phyloP scores from a whole-genome alignment of 2,797 vertebrate genomes.

The Protosalanx chinensis region DNA sequence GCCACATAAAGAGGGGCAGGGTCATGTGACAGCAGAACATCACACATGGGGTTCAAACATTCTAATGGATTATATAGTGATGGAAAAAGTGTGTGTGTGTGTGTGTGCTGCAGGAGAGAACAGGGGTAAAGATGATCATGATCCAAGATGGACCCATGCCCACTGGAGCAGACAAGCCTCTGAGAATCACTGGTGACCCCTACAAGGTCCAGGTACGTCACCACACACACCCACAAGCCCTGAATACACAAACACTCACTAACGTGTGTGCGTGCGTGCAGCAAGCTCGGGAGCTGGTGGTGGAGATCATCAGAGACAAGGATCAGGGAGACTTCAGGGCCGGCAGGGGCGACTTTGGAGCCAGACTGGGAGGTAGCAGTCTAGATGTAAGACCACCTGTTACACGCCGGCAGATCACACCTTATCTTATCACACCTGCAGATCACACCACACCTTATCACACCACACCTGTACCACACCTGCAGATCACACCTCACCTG shows the following conservation, averaged over 20 bases:
- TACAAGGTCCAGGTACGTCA: slow-evolving; percentile 94
- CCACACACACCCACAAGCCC: neutral
- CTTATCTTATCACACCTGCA: too few species aligned
- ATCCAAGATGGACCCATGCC: slow-evolving; percentile 97
- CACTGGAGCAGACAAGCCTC: slow-evolving; percentile 96
- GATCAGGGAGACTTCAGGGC: slow-evolving; percentile 93
- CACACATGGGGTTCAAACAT: neutral
- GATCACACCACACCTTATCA: too few species aligned
- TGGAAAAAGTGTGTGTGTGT: slow-evolving; percentile 4
- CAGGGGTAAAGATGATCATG: slow-evolving; percentile 99
- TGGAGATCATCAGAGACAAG: slow-evolving; percentile 96
- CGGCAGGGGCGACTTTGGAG: slow-evolving; percentile 86
- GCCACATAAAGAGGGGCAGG: too few species aligned
- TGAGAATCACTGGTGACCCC: slow-evolving; percentile 96
- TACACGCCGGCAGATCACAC: too few species aligned
- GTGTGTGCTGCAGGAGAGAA: slow-evolving; percentile 83
- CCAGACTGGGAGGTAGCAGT: slow-evolving; percentile 89
- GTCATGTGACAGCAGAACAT: too few species aligned
- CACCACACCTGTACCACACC: too few species aligned
- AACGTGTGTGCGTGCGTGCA: slow-evolving; percentile 51
- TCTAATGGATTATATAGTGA: neutral
- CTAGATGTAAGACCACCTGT: slow-evolving; percentile 78
- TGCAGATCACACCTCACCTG: too few species aligned
- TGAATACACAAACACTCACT: neutral
- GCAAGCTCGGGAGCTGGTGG: slow-evolving; percentile 98